Percentiles rank a stretch among this genome's conserved stretches.
phyloP scores from a whole-genome alignment of 1,140 invertebrate species.

The Druon quercuslanigerum region DNA sequence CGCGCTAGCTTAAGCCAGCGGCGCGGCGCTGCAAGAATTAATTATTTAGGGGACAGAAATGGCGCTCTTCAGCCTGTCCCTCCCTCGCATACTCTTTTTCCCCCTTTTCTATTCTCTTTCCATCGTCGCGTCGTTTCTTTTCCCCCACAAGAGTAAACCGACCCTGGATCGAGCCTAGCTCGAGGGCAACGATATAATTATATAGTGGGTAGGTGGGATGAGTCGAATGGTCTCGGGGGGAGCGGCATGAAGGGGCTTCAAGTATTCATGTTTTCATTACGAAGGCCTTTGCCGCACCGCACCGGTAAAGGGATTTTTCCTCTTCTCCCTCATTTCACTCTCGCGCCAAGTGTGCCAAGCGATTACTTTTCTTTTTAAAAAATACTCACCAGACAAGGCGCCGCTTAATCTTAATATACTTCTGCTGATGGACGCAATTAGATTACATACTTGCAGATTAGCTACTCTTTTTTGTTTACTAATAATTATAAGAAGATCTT shows the following conservation, averaged over 20 bases:
- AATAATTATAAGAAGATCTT: background rate
- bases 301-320: slow-evolving; percentile 56
- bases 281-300: slow-evolving; percentile 53
- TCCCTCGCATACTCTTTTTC: slow-evolving; percentile 44
- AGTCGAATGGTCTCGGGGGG: slow-evolving; percentile 52
- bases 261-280: slow-evolving; percentile 75
- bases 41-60: slow-evolving; percentile 75
- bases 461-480: background rate
- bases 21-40: slow-evolving; percentile 72
- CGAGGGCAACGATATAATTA: slow-evolving; percentile 74
- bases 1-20: slow-evolving; percentile 67
- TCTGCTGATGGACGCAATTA: background rate
- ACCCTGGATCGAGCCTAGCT: slow-evolving; percentile 61
- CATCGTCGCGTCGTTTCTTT: slow-evolving; percentile 36
- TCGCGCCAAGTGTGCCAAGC: slow-evolving; percentile 48
- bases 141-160: slow-evolving; percentile 29
- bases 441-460: slow-evolving; percentile 7
- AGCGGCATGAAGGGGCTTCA: slow-evolving; percentile 63
- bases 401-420: background rate
- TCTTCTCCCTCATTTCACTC: slow-evolving; percentile 48
- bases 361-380: slow-evolving; percentile 57
- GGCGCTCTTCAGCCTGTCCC: slow-evolving; percentile 58
- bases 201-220: slow-evolving; percentile 64
- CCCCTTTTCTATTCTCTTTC: slow-evolving; percentile 37
- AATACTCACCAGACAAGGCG: slow-evolving; percentile 48